Evolutionary conservation across 2,797 vertebrate species (phyloP), one percentile per base, ranked within the genome.

Genomic region (Allobates femoralis): DNA sequence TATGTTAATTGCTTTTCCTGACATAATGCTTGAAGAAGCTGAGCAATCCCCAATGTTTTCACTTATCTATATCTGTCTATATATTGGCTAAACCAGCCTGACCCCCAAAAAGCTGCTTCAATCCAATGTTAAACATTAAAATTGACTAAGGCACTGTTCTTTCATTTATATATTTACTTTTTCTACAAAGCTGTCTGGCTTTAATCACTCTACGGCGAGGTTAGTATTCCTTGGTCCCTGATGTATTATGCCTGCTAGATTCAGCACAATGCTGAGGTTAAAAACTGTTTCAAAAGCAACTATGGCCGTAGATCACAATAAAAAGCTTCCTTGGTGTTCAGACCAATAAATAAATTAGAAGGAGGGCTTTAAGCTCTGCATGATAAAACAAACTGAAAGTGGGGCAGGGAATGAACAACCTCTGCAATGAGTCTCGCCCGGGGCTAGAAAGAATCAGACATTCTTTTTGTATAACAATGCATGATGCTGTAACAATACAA

Each of bases 341-440:
- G 87, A 92, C 85, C 89, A 92, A 92, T 94, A 93, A 94, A 93
- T 92, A 93, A 93, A 91, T 93, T 92, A 92, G 88, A 91, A 91
- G 89, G 89, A 90, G 56, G 85, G 84, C 89, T 92, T 91, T 91
- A 92, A 93, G 87, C 88, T 90, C 80, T 89, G 86, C 88, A 90
- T 92, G 91, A 92, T 91, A 93, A 93, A 93, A 91, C 86, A 90
- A 91, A 89, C 88, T 89, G 89, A 91, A 93, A 92, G 90, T 93
- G 93, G 91, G 91, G 85, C 90, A 92, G 89, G 88, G 88, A 94
- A 92, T 91, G 92, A 92, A 87, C 92, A 92, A 92, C 91, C 90
- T 93, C 92, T 91, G 89, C 91, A 92, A 92, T 0, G 56, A 91
- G 87, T 88, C 89, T 90, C 86, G 92, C 93, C 91, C 80, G 83